Conservation (phyloP, 1,140 invertebrate species). For the Condylostylus longicornis region DNA sequence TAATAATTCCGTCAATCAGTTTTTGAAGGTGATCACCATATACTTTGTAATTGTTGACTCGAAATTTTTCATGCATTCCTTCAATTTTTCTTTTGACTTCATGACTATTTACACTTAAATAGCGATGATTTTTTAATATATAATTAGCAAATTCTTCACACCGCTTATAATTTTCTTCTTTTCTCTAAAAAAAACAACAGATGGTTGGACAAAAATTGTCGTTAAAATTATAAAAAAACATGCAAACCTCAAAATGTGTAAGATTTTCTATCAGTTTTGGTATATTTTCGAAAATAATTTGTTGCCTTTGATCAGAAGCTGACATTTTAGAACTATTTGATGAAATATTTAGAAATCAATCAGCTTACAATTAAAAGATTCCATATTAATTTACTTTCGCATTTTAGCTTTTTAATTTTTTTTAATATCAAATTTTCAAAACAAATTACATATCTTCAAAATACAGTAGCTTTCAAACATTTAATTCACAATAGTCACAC, state of each 20-base stretch:
- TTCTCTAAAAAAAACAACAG: not conserved
- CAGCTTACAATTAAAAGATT: too few species aligned
- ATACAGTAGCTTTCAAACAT: too few species aligned
- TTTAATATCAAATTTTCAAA: too few species aligned
- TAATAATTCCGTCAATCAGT: conserved; percentile 12
- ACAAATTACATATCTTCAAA: too few species aligned
- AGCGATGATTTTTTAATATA: conserved; percentile 13
- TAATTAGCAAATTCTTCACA: conserved; percentile 12
- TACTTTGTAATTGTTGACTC: conserved; percentile 12
- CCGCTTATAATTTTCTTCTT: conserved; percentile 8
- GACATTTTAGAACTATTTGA: too few species aligned
- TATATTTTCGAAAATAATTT: conserved; percentile 10
- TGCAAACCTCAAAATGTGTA: conserved; percentile 12
- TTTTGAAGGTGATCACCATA: conserved; percentile 12
- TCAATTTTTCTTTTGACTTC: conserved; percentile 16
- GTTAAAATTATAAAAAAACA: not conserved
- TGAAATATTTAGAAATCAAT: too few species aligned
- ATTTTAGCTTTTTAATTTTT: too few species aligned
- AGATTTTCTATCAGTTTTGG: conserved; percentile 14
- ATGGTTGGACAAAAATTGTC: conserved; percentile 1
- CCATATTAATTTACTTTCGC: too few species aligned
- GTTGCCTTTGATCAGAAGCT: conserved; percentile 2
- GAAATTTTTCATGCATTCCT: conserved; percentile 18
- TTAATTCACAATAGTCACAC: too few species aligned
- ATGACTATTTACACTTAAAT: conserved; percentile 13